Evolutionary conservation across 2,797 vertebrate species (phyloP), one percentile per base, ranked within the genome.

Genomic region (Cyclura pinguis): DNA sequence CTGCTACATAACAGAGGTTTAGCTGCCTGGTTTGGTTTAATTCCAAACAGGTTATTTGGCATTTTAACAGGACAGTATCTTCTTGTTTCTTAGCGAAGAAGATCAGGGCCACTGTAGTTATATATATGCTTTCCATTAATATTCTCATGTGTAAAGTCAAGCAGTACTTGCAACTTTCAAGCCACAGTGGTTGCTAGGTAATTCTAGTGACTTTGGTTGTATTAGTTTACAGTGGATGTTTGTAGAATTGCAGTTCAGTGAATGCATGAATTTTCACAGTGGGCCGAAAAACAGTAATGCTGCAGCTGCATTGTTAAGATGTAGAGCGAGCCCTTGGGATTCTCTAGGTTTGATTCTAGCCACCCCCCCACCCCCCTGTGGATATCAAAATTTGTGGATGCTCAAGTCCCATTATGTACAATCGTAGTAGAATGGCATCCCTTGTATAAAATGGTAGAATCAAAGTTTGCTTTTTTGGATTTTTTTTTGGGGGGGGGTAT

Each of bases 21-120:
- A 72, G 84, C 72, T 84, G 29, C 38, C 62, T 89, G 85, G 32
- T 59, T 84, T 72, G 35, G 62, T 73, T 73, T 59, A 89, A 52
- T 80, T 52, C 80, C 52, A 80, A 50, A 78, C 20, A 73, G 73
- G 52, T 62, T 80, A 59, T 78, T 80, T 84, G 42, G 50, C 0
- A 0, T 80, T 88, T 91, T 83, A 27, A 84, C 35, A 35, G 78
- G 22, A 47, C 78, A 92, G 81, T 76, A 35, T 42, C 18, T 50
- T 62, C 76, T 73, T 50, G 32, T 72, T 80, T 57, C 74, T 35
- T 77, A 22, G 18, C 27, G 32, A 62, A 5, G 27, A 20, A 35
- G 24, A 72, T 24, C 38, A 50, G 47, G 80, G 47, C 82, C 35
- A 57, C 35, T 50, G 22, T 78, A 83, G n/a, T 80, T 59, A 55